Percentiles rank a stretch among this genome's conserved stretches.
Evolutionary conservation across 2,113 vertebrate genomes (phyloP).

Genomic region (Pitta sordida): DNA sequence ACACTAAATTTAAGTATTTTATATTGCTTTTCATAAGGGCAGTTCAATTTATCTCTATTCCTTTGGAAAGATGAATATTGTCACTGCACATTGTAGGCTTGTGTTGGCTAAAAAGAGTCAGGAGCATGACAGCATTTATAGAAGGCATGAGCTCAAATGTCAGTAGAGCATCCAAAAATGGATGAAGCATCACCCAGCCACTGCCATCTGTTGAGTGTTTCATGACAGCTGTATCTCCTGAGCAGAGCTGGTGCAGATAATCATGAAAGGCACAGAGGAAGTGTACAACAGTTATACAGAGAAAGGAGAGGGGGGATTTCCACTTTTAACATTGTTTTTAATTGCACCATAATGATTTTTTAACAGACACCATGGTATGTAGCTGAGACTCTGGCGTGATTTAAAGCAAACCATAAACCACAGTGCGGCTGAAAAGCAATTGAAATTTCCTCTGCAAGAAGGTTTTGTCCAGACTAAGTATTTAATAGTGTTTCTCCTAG

Average conservation of each 20-base stretch:
- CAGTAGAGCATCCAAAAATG: slow-evolving; percentile 63
- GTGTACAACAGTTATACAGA: background rate
- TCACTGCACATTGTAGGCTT: slow-evolving; percentile 49
- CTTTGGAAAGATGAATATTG: slow-evolving; percentile 64
- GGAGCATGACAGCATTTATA: slow-evolving; percentile 62
- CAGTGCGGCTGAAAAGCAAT: slow-evolving; percentile 65
- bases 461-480: slow-evolving; percentile 62
- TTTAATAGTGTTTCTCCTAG: slow-evolving; percentile 59
- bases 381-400: slow-evolving; percentile 60
- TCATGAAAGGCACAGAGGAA: slow-evolving; percentile 57
- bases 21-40: slow-evolving; percentile 62
- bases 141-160: slow-evolving; percentile 67
- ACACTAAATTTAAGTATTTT: slow-evolving; percentile 63
- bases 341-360: slow-evolving; percentile 78
- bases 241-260: slow-evolving; percentile 61
- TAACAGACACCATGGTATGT: slow-evolving; percentile 67
- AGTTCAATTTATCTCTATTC: slow-evolving; percentile 69
- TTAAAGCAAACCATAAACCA: slow-evolving; percentile 73
- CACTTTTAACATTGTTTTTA: slow-evolving; percentile 67
- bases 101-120: slow-evolving; percentile 59
- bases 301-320: slow-evolving; percentile 37
- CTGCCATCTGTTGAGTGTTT: slow-evolving; percentile 78
- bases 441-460: slow-evolving; percentile 65
- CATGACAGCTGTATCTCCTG: slow-evolving; percentile 77
- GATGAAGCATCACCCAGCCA: slow-evolving; percentile 60